Conservation (phyloP, 2,113 vertebrate species). For the Pteropus alecto region DNA sequence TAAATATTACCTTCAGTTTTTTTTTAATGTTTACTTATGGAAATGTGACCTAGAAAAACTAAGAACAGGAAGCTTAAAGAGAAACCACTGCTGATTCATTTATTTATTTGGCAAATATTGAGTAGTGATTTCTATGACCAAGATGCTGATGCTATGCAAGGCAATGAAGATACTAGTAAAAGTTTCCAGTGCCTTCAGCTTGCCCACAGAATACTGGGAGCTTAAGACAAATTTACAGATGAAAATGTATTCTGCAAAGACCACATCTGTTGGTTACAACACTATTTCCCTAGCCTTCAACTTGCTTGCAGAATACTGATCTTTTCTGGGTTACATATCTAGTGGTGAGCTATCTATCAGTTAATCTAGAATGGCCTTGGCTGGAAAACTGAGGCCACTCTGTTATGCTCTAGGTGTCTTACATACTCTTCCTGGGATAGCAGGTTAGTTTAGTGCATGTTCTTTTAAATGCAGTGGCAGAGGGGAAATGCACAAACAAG, state of each 20-base stretch:
- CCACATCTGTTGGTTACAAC: not conserved
- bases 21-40: conserved; percentile 36
- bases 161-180: not conserved
- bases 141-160: not conserved
- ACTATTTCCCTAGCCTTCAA: not conserved
- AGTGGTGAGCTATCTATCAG: not conserved
- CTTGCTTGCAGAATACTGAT: too few species aligned
- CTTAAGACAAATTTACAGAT: not conserved
- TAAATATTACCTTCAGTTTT: conserved; percentile 2
- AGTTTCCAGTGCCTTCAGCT: not conserved
- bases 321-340: not conserved
- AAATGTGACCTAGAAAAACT: conserved; percentile 54
- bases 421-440: not conserved
- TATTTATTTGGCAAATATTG: conserved; percentile 34
- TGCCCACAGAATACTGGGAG: not conserved
- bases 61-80: not conserved
- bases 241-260: not conserved
- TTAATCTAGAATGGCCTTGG: not conserved
- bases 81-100: conserved; percentile 18
- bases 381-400: not conserved
- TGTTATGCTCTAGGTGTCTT: not conserved
- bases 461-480: not conserved
- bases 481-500: not conserved
- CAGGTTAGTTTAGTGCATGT: not conserved
- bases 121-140: not conserved